Evolutionary conservation across 2,888 invertebrate species (phyloP), one percentile per base, ranked within the genome.

Genomic region (Ceriagrion tenellum): DNA sequence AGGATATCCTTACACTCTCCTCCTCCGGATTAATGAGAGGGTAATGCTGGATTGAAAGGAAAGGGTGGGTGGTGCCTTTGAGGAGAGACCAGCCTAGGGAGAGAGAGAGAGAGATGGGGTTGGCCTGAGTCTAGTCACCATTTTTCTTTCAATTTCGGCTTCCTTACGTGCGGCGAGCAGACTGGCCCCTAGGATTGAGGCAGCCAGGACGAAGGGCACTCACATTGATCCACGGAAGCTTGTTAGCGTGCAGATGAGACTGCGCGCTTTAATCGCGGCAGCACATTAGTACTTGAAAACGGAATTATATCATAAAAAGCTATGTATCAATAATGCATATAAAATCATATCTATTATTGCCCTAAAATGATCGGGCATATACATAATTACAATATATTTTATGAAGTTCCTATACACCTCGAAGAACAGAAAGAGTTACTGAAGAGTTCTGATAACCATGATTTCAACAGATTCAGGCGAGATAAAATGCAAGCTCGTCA

Each of bases 1-100:
- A 35, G 30, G 35, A 35, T 35, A 81, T 81, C 81, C 35, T 81
- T 35, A 12, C 35, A 13, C 35, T 81, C 81, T 35, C 16, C 30
- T 81, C 13, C 81, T 81, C 81, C 12, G 81, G 81, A 35, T 81
- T 81, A 81, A 81, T 81, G 81, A 81, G 81, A 69, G n/a, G 81
- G 35, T 35, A 30, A 35, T 6, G 10, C n/a, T 20, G 81, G 81
- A 81, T 81, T 81, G 81, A 81, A 81, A 81, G 35, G 81, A 35
- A 69, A 81, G 81, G 81, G 81, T 3, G 35, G 16, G 47, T 35
- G 81, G 12, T 81, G 81, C 30, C 35, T 81, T 81, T 35, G 81
- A 81, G 35, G 30, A 35, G 81, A 10, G n/a, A n/a, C n/a, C n/a
- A n/a, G n/a, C n/a, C n/a, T n/a, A n/a, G n/a, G n/a, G n/a, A 6